A percentile compares a stretch with the other conserved stretches of the same genome.
phyloP scores from a whole-genome alignment of 2,888 invertebrate genomes.

The Drosophila pseudotalamancana region DNA sequence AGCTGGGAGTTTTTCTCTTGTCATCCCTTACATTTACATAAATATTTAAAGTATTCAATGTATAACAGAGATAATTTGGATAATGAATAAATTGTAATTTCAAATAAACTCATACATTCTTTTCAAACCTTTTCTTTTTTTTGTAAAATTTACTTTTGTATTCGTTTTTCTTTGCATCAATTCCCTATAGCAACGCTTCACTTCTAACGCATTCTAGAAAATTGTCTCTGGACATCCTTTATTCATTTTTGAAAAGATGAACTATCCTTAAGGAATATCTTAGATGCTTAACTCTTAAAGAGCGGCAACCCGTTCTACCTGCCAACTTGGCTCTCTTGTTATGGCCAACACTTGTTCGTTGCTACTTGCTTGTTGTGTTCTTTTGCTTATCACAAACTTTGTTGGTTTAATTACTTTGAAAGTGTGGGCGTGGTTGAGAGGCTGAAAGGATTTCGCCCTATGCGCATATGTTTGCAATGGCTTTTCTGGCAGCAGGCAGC shows the following conservation, averaged over 20 bases:
- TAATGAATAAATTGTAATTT: too few relatives aligned
- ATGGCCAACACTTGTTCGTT: slow-evolving; percentile 31
- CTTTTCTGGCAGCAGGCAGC: slow-evolving; percentile 38
- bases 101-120: too few relatives aligned
- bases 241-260: neutral
- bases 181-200: neutral
- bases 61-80: too few relatives aligned
- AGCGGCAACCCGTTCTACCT: neutral
- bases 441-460: slow-evolving; percentile 47
- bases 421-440: slow-evolving; percentile 37
- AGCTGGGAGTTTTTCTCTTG: neutral
- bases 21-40: too few relatives aligned
- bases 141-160: too few relatives aligned
- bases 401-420: slow-evolving; percentile 66
- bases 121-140: neutral
- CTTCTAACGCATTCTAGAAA: neutral
- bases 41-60: too few relatives aligned
- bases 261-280: slow-evolving; percentile 15
- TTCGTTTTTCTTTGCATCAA: neutral
- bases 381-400: slow-evolving; percentile 71
- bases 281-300: slow-evolving; percentile 10
- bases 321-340: slow-evolving; percentile 57
- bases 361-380: slow-evolving; percentile 20
- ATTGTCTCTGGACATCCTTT: neutral
- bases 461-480: slow-evolving; percentile 70